phyloP scores from a whole-genome alignment of 2,113 vertebrate species.

The Nyctibius bracteatus region DNA sequence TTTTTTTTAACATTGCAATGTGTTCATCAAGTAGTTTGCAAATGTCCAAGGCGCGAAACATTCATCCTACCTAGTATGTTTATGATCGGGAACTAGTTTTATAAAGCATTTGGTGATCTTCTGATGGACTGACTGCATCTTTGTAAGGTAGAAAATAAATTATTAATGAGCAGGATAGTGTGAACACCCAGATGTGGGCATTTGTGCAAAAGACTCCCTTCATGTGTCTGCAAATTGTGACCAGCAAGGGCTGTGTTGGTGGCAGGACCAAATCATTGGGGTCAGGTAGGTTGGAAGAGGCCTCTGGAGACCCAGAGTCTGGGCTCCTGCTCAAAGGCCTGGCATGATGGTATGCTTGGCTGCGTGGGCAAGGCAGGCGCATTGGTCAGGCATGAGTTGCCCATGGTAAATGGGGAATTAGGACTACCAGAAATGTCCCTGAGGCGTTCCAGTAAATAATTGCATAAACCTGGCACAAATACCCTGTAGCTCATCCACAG shows the following conservation, averaged over 20 bases:
- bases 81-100: not conserved
- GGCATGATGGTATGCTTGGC: not conserved
- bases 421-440: not conserved
- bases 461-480: not conserved
- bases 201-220: not conserved
- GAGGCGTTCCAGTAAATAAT: not conserved
- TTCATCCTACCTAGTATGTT: not conserved
- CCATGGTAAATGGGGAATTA: not conserved
- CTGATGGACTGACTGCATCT: not conserved
- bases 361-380: not conserved
- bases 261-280: not conserved
- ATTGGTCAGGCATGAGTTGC: not conserved
- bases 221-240: not conserved
- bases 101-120: not conserved
- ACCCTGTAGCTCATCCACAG: not conserved
- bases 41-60: not conserved
- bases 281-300: not conserved
- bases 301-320: not conserved
- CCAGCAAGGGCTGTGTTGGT: not conserved
- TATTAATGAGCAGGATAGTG: fast-evolving
- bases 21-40: not conserved
- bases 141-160: not conserved
- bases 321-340: not conserved
- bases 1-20: not conserved
- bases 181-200: not conserved